Evolutionary conservation across 2,113 vertebrate genomes (phyloP).

Genomic region (Jacana jacana): DNA sequence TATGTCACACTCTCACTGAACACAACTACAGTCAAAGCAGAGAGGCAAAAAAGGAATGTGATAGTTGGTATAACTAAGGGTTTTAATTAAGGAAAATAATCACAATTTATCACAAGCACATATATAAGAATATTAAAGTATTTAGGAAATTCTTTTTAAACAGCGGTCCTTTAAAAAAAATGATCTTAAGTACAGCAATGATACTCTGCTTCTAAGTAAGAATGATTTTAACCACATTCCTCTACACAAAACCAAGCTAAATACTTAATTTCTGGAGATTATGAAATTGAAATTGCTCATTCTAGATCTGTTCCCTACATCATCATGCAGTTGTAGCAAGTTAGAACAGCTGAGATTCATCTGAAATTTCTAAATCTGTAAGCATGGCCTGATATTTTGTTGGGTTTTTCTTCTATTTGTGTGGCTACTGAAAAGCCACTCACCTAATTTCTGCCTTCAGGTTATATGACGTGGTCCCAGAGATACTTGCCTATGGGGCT

Average conservation of each 20-base stretch:
- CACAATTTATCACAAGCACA: not conserved
- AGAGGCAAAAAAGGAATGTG: not conserved
- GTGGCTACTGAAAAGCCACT: not conserved
- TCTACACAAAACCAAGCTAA: not conserved
- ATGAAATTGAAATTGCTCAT: not conserved
- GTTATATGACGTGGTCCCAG: not conserved
- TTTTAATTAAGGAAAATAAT: not conserved
- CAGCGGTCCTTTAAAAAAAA: not conserved
- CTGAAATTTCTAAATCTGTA: not conserved
- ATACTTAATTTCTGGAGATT: not conserved
- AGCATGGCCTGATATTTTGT: not conserved
- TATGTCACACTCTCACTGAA: not conserved
- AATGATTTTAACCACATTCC: not conserved
- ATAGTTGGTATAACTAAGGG: not conserved
- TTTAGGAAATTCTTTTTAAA: not conserved
- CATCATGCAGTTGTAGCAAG: not conserved
- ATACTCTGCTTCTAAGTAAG: not conserved
- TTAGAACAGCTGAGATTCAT: not conserved
- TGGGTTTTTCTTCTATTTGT: rapidly evolving
- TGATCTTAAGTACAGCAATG: not conserved
- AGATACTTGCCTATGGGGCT: not conserved
- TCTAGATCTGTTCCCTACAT: not conserved
- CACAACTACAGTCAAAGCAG: not conserved
- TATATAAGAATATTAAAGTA: not conserved
- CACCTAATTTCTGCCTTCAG: not conserved